These are phyloP conservation scores for Dipodomys stephensi DNA, from an alignment of 2,113 vertebrate genomes.

Conservation along the genomic window DNA sequence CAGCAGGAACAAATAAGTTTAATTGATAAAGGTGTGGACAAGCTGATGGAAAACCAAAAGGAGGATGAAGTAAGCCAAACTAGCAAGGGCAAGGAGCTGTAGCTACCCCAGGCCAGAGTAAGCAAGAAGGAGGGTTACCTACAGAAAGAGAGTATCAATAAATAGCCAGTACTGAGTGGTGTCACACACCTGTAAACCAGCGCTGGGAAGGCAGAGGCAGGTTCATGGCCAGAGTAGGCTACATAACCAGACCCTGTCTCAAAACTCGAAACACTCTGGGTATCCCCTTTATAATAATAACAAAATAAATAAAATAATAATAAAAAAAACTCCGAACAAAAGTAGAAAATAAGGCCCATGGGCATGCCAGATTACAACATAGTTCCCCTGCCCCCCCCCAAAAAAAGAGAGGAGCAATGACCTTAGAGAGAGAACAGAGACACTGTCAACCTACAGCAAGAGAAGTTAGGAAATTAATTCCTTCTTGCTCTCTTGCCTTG, in stretches of 20 bases:
- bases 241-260: not conserved
- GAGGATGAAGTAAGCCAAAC: not conserved
- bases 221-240: not conserved
- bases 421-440: not conserved
- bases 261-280: not conserved
- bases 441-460: no score
- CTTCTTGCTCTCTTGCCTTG: not conserved
- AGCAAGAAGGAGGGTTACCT: not conserved
- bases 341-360: not conserved
- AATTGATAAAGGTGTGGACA: constrained; percentile 25
- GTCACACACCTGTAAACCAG: not conserved
- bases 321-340: not conserved
- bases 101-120: not conserved
- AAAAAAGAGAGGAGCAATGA: not conserved
- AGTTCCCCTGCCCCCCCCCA: not conserved
- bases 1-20: not conserved
- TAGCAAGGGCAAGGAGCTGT: not conserved
- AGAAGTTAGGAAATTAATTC: not conserved
- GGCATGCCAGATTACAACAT: not conserved
- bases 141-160: not conserved
- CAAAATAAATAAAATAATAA: no score
- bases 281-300: no score
- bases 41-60: not conserved
- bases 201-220: not conserved
- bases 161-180: not conserved